phyloP scores from a whole-genome alignment of 2,888 invertebrate species.

The Linhomoeus sp. region DNA sequence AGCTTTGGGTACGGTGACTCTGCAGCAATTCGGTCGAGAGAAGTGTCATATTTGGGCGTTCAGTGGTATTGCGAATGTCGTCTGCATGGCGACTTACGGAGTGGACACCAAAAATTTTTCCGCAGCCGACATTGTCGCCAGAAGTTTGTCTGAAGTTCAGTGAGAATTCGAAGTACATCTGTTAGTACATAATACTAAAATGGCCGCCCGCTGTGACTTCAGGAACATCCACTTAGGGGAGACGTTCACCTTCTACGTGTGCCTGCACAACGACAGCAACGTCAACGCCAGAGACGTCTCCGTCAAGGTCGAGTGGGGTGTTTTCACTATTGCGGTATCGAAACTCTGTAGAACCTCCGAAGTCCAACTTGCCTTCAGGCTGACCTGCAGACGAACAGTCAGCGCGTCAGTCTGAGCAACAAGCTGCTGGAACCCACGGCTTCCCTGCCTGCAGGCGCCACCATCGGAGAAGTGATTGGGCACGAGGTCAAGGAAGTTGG shows the following conservation, averaged over 20 bases:
- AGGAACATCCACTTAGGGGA: constrained; percentile 89
- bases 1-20: constrained; percentile 56
- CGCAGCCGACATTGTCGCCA: not conserved
- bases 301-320: constrained; percentile 46
- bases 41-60: too few species aligned
- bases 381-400: constrained; percentile 74
- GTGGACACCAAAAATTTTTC: too few species aligned
- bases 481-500: constrained; percentile 99
- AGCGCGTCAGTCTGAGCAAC: constrained; percentile 59
- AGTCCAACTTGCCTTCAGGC: constrained; percentile 47
- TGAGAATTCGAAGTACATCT: too few species aligned
- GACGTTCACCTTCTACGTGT: constrained; percentile 90
- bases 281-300: constrained; percentile 59
- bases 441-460: constrained; percentile 46
- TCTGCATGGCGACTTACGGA: too few species aligned
- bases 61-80: too few species aligned
- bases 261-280: constrained; percentile 81
- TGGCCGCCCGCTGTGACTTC: too few species aligned
- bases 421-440: constrained; percentile 30
- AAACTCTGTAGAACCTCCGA: too few species aligned
- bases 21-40: too few species aligned
- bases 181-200: too few species aligned
- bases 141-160: too few species aligned
- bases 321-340: not conserved
- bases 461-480: constrained; percentile 79